A percentile compares a stretch with the other conserved stretches of the same genome.
Evolutionary conservation across 2,888 invertebrate species (phyloP).

Genomic region (Drosophila mercatorum): DNA sequence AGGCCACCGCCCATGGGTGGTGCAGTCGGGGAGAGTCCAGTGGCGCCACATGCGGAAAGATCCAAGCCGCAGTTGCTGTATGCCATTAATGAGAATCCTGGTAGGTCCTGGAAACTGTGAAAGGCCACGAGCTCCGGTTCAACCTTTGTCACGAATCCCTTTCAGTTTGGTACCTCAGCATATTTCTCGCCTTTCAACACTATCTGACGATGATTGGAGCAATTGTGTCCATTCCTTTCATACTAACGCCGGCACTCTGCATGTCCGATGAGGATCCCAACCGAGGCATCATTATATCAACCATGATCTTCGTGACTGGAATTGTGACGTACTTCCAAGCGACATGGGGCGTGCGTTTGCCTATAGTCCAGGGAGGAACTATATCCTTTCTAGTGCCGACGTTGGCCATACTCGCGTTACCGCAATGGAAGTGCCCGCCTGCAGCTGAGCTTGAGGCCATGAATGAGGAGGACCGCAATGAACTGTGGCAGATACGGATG

Average conservation of each 20-base stretch:
- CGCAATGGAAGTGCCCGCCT: conserved; percentile 89
- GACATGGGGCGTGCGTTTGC: conserved; percentile 90
- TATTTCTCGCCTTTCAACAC: conserved; percentile 93
- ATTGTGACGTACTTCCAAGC: conserved; percentile 90
- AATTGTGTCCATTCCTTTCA: conserved; percentile 92
- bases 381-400: conserved; percentile 93
- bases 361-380: conserved; percentile 91
- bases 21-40: background rate
- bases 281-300: conserved; percentile 91
- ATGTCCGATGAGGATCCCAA: conserved; percentile 91
- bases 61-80: conserved; percentile 86
- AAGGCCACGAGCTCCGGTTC: background rate
- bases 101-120: conserved; percentile 4
- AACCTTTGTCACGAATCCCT: background rate
- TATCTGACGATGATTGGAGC: conserved; percentile 94
- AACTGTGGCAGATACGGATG: conserved; percentile 91
- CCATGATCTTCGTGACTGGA: conserved; percentile 93
- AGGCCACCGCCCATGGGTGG: conserved; percentile 24
- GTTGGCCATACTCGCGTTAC: conserved; percentile 89
- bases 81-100: conserved; percentile 91
- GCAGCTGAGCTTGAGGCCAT: conserved; percentile 86
- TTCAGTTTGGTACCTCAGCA: conserved; percentile 90
- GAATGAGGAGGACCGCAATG: conserved; percentile 86
- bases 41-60: conserved; percentile 34
- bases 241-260: conserved; percentile 92